Percentiles rank a stretch among this genome's conserved stretches.
Conservation (phyloP, 2,888 invertebrate species). For the Chaetogeoica ovagalla region DNA sequence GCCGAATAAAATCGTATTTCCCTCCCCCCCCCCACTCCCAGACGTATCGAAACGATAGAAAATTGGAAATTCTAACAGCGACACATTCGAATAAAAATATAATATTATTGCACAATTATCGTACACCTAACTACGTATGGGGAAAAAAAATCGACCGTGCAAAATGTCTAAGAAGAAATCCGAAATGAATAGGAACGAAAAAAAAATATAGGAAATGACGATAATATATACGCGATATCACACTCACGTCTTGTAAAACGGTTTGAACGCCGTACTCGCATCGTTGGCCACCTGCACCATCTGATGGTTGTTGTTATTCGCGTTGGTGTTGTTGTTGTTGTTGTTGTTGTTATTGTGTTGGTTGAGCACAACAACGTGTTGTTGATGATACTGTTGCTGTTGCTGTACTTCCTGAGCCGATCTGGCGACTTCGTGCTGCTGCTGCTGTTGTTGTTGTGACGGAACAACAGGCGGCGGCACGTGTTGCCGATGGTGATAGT, state of each 20-base stretch:
- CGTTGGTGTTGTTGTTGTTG: slow-evolving; percentile 54
- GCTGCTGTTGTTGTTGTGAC: slow-evolving; percentile 60
- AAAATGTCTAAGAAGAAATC: too few relatives aligned
- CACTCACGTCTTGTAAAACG: slow-evolving; percentile 84
- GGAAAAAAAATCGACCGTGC: too few relatives aligned
- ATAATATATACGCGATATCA: background rate
- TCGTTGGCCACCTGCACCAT: slow-evolving; percentile 55
- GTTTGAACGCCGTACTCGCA: slow-evolving; percentile 76
- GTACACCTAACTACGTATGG: too few relatives aligned
- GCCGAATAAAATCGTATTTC: too few relatives aligned
- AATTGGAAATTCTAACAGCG: too few relatives aligned
- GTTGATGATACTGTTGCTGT: slow-evolving; percentile 60
- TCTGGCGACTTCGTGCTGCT: slow-evolving; percentile 61
- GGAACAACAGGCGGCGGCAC: slow-evolving; percentile 56
- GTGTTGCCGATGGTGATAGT: slow-evolving; percentile 58
- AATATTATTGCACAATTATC: too few relatives aligned
- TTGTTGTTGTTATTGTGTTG: slow-evolving; percentile 58
- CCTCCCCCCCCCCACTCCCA: too few relatives aligned
- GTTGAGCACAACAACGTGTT: slow-evolving; percentile 55
- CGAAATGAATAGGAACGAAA: too few relatives aligned
- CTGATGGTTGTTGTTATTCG: slow-evolving; percentile 52
- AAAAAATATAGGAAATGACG: too few relatives aligned
- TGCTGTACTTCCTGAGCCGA: slow-evolving; percentile 61
- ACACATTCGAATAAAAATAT: too few relatives aligned
- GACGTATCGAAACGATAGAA: too few relatives aligned